Base-by-base conservation (phyloP, 2,888 invertebrate genomes). In the Pammene fasciana region DNA sequence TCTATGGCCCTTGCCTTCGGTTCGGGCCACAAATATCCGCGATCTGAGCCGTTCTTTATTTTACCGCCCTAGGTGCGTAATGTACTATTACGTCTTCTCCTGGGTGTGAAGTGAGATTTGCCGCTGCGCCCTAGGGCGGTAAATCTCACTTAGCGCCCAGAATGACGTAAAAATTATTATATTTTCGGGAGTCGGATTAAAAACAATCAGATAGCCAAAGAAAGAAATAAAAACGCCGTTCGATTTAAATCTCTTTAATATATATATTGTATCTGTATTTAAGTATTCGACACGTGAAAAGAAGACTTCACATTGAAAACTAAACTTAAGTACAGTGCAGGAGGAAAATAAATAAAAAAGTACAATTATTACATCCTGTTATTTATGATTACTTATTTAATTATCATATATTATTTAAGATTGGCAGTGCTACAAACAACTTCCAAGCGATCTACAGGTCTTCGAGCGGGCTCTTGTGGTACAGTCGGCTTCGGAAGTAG, bases 351-450 rank as follows among this genome's bases (percentile, higher is more conserved):
- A 52, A 62, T 41, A 52, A 43, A 26, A 52, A 43, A 9, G 34
- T 54, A 55, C 11, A 65, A 65, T 16, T 55, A 54, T 55, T 55
- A 65, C 54, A 65, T 65, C 55, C 55, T 55, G 54, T 55, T 55
- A 54, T 54, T 50, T 65, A 43, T 18, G 41, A 7, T 43, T 55
- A 55, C 43, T 65, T 55, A 54, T 65, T 61, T 55, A 55, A 52
- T 50, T 50, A 50, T 56, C 38, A 57, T 62, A 45, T 46, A 54
- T 54, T 54, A 34, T 65, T 48, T 59, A 52, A 46, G 6, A 14
- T 36, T 57, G 68, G 68, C 68, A 68, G 68, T 64, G 68, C 62
- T 62, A 68, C 41, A 16, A 61, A 64, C 43, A 65, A 26, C 56
- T 62, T 26, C 56, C 60, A 67, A 68, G 68, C 64, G n/a, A 43